Evolutionary conservation across 2,888 invertebrate genomes (phyloP).

Genomic region (Sarcophaga carnaria): DNA sequence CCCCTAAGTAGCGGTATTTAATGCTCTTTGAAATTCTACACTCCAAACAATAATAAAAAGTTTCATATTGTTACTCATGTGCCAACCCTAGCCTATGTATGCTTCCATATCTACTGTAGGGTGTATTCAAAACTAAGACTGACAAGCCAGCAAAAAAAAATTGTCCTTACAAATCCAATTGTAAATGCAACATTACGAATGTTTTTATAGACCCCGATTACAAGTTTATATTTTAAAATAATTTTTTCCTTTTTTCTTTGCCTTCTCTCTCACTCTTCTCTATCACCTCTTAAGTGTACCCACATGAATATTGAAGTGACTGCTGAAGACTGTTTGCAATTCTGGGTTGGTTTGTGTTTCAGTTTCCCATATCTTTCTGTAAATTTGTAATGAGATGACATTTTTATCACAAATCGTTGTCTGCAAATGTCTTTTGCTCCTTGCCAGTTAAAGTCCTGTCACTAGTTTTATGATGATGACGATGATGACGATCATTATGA

Average conservation of each 20-base stretch:
- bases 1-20: no score
- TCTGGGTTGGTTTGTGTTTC: not conserved
- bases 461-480: slow-evolving; percentile 26
- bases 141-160: no score
- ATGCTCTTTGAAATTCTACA: no score
- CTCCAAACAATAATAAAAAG: no score
- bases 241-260: not conserved
- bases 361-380: not conserved
- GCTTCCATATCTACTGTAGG: no score
- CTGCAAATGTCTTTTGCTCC: not conserved
- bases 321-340: not conserved
- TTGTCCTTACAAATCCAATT: slow-evolving; percentile 11
- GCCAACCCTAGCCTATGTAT: no score
- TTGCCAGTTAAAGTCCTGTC: not conserved
- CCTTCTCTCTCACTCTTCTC: not conserved
- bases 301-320: slow-evolving; percentile 16
- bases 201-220: slow-evolving; percentile 29
- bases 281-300: not conserved
- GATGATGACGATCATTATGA: slow-evolving; percentile 40
- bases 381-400: slow-evolving; percentile 38
- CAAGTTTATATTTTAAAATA: slow-evolving; percentile 25
- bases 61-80: no score
- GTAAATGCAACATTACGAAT: slow-evolving; percentile 32
- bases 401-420: slow-evolving; percentile 14
- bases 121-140: no score